A percentile compares a stretch with the other conserved stretches of the same genome.
These are phyloP conservation scores for Vesta saturnalis DNA, from an alignment of 2,888 invertebrate genomes.

Conservation along the genomic window DNA sequence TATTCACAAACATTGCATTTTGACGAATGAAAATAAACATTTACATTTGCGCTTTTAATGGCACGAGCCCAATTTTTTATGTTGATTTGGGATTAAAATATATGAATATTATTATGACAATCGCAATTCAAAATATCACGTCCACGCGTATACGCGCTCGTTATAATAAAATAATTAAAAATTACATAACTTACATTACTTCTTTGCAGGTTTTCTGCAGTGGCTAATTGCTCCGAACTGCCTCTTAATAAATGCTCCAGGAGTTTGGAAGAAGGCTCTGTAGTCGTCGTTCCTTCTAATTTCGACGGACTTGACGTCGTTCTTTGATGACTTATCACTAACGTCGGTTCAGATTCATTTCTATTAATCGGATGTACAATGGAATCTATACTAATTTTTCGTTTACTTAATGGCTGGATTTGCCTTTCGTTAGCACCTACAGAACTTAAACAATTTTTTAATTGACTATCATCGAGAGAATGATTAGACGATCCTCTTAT, in stretches of 20 bases:
- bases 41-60: neutral
- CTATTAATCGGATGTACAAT: constrained; percentile 59
- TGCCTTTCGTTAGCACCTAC: constrained; percentile 46
- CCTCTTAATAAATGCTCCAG: constrained; percentile 81
- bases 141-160: neutral
- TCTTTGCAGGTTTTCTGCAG: constrained; percentile 62
- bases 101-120: neutral
- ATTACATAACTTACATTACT: constrained; percentile 54
- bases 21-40: neutral
- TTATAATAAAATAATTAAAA: neutral
- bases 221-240: constrained; percentile 80
- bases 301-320: constrained; percentile 85
- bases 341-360: constrained; percentile 58
- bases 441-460: constrained; percentile 49
- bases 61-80: neutral
- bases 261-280: constrained; percentile 71
- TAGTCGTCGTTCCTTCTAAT: constrained; percentile 68
- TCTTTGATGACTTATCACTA: constrained; percentile 74
- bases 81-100: neutral
- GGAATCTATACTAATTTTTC: constrained; percentile 57
- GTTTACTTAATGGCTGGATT: constrained; percentile 47
- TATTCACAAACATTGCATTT: neutral
- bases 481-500: constrained; percentile 64
- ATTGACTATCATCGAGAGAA: constrained; percentile 66
- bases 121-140: neutral